phyloP scores from a whole-genome alignment of 2,113 vertebrate genomes.

The Axis porcinus region DNA sequence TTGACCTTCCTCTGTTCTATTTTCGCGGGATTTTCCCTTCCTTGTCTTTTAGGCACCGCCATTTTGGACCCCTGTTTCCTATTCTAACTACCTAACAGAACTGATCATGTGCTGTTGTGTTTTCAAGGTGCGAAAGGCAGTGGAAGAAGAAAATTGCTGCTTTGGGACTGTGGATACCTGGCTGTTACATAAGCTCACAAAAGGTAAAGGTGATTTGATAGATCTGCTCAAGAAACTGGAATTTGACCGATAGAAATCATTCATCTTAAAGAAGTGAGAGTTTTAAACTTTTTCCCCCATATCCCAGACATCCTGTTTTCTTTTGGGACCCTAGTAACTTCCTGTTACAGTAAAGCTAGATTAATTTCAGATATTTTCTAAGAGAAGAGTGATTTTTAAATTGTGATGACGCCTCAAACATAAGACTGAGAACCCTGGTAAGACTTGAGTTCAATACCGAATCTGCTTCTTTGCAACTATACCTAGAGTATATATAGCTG shows the following conservation, averaged over 20 bases:
- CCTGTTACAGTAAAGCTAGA: background rate
- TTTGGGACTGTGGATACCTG: conserved; percentile 97
- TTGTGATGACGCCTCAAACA: background rate
- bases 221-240: background rate
- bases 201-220: conserved; percentile 80
- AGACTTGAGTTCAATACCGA: background rate
- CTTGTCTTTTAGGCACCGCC: no score
- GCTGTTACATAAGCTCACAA: conserved; percentile 93
- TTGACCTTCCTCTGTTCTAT: no score
- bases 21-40: no score
- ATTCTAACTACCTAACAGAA: no score
- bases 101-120: background rate
- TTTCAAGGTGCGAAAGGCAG: conserved; percentile 86
- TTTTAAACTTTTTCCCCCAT: background rate
- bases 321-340: background rate
- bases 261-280: background rate
- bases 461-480: background rate
- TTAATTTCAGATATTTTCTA: background rate
- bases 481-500: background rate
- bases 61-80: no score
- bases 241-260: background rate
- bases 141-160: conserved; percentile 88
- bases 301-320: background rate
- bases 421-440: background rate
- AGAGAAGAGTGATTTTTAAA: background rate